Evolutionary conservation across 2,113 vertebrate species (phyloP).

Genomic region (Ginglymostoma cirratum): DNA sequence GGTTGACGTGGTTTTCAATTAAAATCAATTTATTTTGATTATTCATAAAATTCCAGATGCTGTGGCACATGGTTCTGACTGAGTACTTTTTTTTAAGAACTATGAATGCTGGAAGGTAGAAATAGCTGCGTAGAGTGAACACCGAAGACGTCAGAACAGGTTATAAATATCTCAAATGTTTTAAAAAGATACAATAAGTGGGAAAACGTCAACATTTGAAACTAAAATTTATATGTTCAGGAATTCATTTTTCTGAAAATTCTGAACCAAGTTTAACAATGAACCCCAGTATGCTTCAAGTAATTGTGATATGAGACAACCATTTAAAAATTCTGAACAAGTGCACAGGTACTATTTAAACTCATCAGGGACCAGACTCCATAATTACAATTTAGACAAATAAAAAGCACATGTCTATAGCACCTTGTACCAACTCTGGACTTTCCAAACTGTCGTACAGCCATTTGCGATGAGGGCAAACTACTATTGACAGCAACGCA

Average conservation of each 20-base stretch:
- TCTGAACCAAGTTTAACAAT: background rate
- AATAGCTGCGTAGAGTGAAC: background rate
- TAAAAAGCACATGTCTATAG: background rate
- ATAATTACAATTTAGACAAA: background rate
- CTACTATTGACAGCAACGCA: background rate
- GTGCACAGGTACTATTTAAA: background rate
- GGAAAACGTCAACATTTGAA: background rate
- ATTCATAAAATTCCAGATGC: background rate
- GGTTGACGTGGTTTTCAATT: background rate
- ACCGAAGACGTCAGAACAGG: background rate
- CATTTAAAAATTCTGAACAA: background rate
- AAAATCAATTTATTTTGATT: background rate
- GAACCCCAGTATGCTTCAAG: background rate
- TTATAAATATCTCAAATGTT: background rate
- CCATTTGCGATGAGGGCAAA: background rate
- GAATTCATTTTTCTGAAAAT: background rate
- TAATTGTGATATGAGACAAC: background rate
- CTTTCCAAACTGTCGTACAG: background rate
- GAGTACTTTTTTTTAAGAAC: background rate
- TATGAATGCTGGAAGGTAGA: background rate
- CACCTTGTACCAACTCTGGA: background rate
- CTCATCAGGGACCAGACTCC: background rate
- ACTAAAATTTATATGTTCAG: background rate
- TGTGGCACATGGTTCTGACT: background rate
- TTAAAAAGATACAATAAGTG: no score